Evolutionary conservation across 2,113 vertebrate genomes (phyloP).

Genomic region (Pollimyrus isidori): DNA sequence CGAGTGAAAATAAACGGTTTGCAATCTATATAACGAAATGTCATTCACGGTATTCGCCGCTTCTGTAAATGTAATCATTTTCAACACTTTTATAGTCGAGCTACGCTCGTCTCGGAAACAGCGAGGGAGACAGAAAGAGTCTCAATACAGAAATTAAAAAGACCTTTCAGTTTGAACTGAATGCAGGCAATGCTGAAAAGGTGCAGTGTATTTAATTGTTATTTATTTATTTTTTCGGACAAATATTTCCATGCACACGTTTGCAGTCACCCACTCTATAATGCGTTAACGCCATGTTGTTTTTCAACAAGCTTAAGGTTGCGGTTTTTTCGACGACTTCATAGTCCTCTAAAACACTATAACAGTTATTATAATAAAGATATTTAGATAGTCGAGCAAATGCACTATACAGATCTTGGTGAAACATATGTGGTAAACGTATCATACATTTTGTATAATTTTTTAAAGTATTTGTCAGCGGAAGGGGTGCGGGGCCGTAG

Average conservation of each 20-base stretch:
- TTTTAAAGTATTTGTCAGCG: constrained; percentile 50
- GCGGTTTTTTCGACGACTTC: constrained; percentile 48
- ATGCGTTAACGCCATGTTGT: constrained; percentile 79
- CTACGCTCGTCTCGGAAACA: constrained; percentile 17
- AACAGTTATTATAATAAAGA: constrained; percentile 44
- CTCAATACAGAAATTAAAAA: not conserved
- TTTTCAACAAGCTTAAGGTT: constrained; percentile 45
- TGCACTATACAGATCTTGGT: constrained; percentile 19
- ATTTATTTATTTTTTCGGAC: constrained; percentile 51
- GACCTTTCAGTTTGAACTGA: not conserved
- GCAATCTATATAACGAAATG: not conserved
- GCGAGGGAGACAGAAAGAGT: not conserved
- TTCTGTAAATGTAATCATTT: constrained; percentile 13
- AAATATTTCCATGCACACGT: constrained; percentile 73
- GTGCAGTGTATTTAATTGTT: constrained; percentile 40
- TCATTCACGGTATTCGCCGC: not conserved
- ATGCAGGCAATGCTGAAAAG: constrained; percentile 1
- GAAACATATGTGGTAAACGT: constrained; percentile 20
- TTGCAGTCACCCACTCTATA: constrained; percentile 57
- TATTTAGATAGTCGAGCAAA: constrained; percentile 33
- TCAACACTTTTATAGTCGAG: constrained; percentile 6
- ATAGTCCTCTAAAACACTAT: constrained; percentile 41
- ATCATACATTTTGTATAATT: constrained; percentile 38
- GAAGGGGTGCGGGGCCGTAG: constrained; percentile 66
- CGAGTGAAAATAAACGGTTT: constrained; percentile 6